Percentiles rank a stretch among this genome's conserved stretches.
phyloP scores from a whole-genome alignment of 2,888 invertebrate genomes.

The Cyrtodaria siliqua region DNA sequence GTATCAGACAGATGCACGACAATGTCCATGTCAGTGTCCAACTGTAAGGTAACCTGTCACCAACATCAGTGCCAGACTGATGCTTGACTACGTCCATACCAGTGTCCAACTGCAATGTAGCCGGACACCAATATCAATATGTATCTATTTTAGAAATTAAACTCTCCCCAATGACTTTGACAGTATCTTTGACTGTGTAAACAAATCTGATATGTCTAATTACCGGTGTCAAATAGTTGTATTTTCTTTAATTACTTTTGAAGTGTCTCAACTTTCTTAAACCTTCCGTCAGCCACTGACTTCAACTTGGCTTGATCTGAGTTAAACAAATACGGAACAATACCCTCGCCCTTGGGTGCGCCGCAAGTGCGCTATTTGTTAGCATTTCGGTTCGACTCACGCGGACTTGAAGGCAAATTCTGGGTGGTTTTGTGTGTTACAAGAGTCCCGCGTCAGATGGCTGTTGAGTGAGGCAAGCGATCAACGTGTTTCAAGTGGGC shows the following conservation, averaged over 20 bases:
- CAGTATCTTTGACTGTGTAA: neutral
- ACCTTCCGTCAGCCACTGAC: slow-evolving; percentile 48
- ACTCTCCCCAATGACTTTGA: neutral
- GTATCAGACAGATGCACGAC: no score
- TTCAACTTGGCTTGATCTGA: slow-evolving; percentile 44
- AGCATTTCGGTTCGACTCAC: neutral
- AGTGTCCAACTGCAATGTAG: no score
- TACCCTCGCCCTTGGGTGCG: slow-evolving; percentile 11
- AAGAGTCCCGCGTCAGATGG: slow-evolving; percentile 1
- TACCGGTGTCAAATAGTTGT: slow-evolving; percentile 51
- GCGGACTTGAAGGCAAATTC: neutral
- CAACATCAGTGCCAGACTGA: no score
- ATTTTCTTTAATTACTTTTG: slow-evolving; percentile 60
- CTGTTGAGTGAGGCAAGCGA: neutral
- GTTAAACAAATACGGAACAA: slow-evolving; percentile 53
- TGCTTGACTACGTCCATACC: no score
- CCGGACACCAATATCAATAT: no score
- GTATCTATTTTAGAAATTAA: neutral
- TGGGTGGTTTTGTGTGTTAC: slow-evolving; percentile 8
- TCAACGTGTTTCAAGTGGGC: neutral
- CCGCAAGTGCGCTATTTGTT: neutral
- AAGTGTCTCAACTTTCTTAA: slow-evolving; percentile 52
- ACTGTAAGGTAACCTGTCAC: no score
- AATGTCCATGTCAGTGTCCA: no score
- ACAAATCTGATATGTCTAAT: slow-evolving; percentile 14